Conservation (phyloP, 1,140 invertebrate genomes). For the Drosophila sucinea region DNA sequence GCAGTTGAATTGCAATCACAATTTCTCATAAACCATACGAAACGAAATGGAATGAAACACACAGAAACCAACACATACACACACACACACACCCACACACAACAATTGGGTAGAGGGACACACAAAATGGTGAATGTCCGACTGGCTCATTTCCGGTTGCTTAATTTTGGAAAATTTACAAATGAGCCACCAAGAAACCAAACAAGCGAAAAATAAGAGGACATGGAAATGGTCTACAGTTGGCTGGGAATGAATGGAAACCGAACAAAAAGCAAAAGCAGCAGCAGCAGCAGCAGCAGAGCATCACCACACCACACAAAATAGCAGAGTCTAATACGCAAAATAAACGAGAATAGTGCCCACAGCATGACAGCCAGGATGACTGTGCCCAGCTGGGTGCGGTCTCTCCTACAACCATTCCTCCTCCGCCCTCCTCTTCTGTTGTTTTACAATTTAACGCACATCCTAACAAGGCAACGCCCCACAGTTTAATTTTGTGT, state of each 20-base stretch:
- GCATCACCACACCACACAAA: conserved; percentile 33
- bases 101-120: too few relatives aligned
- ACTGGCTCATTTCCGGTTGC: conserved; percentile 75
- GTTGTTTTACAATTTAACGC: conserved; percentile 81
- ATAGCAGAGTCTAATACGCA: conserved; percentile 79
- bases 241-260: conserved; percentile 22
- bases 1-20: conserved; percentile 52
- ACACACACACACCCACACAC: neutral
- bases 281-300: neutral
- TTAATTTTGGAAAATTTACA: conserved; percentile 81
- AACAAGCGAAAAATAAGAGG: conserved; percentile 79
- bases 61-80: neutral
- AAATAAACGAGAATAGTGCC: conserved; percentile 74
- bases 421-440: conserved; percentile 16
- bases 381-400: conserved; percentile 58
- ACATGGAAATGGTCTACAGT: conserved; percentile 31
- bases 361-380: conserved; percentile 68
- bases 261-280: conserved; percentile 61
- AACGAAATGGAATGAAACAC: conserved; percentile 15
- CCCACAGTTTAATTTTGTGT: conserved; percentile 76
- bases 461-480: conserved; percentile 77
- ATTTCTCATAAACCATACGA: neutral
- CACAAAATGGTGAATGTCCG: conserved; percentile 17
- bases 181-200: conserved; percentile 78
- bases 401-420: conserved; percentile 23